Evolutionary conservation across 2,113 vertebrate species (phyloP).

Genomic region (Peromyscus polionotus): DNA sequence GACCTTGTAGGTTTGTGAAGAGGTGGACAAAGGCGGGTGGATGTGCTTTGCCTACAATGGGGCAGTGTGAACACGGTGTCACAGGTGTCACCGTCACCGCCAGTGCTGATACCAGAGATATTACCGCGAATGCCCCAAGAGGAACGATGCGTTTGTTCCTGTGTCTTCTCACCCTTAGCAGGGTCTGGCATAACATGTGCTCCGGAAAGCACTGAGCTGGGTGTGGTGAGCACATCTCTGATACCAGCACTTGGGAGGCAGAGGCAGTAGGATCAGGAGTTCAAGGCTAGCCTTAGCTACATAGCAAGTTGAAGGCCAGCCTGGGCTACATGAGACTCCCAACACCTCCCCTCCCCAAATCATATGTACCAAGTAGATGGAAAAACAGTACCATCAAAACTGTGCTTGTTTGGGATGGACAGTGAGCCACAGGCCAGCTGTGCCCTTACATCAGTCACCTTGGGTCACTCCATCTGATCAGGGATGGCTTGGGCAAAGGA

Average conservation of each 20-base stretch:
- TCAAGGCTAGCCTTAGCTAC: background rate
- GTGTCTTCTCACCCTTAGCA: background rate
- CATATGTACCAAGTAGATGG: background rate
- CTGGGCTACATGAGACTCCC: background rate
- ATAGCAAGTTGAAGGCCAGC: background rate
- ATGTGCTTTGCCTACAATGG: background rate
- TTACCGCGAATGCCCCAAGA: background rate
- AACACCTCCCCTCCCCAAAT: too few relatives aligned
- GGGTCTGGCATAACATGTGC: background rate
- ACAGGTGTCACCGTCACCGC: too few relatives aligned
- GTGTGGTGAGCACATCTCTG: too few relatives aligned
- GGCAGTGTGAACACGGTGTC: fast-evolving
- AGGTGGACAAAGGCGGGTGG: background rate
- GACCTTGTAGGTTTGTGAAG: background rate
- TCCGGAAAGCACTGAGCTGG: background rate
- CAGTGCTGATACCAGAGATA: fast-evolving
- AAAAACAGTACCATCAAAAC: background rate
- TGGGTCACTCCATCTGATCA: background rate
- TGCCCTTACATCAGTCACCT: background rate
- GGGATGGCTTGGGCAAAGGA: background rate
- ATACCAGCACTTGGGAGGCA: background rate
- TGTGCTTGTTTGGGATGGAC: background rate
- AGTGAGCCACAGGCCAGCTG: background rate
- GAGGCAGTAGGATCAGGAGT: background rate
- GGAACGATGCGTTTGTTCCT: background rate